These are phyloP conservation scores for Aramus guarauna DNA, from an alignment of 2,113 vertebrate genomes.

Conservation along the genomic window DNA sequence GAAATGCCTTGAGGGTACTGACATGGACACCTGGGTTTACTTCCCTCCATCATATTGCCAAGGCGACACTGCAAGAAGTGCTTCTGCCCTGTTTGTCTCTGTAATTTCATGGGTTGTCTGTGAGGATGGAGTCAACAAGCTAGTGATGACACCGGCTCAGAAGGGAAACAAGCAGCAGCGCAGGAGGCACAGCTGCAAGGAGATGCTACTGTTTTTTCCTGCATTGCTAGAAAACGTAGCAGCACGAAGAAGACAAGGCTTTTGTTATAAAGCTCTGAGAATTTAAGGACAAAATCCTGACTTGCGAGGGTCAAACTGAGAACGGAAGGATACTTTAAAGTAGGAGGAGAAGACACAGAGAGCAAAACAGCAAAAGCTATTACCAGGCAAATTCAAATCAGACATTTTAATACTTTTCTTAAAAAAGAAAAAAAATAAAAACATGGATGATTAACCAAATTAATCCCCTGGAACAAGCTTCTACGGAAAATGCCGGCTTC, in stretches of 20 bases:
- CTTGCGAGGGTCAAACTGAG: background rate
- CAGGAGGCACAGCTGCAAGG: background rate
- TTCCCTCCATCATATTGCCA: background rate
- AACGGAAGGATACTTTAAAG: background rate
- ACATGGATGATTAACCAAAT: conserved; percentile 10
- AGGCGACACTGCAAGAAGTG: background rate
- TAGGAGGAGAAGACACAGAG: background rate
- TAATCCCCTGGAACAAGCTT: conserved; percentile 24
- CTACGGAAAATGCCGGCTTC: background rate
- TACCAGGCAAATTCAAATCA: conserved; percentile 2
- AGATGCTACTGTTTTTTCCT: background rate
- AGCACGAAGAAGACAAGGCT: background rate
- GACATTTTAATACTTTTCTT: background rate
- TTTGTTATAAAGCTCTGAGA: background rate
- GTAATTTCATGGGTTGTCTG: background rate
- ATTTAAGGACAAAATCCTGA: background rate
- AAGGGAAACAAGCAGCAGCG: background rate
- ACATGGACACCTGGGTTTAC: background rate
- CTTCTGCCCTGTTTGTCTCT: background rate
- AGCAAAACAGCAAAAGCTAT: background rate
- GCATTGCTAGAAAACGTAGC: background rate
- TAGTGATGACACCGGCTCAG: background rate
- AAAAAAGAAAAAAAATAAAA: background rate
- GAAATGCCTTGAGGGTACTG: background rate
- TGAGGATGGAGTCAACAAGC: background rate